Percentiles rank a stretch among this genome's conserved stretches.
phyloP scores from a whole-genome alignment of 2,797 vertebrate genomes.

The Cyclopterus lumpus region DNA sequence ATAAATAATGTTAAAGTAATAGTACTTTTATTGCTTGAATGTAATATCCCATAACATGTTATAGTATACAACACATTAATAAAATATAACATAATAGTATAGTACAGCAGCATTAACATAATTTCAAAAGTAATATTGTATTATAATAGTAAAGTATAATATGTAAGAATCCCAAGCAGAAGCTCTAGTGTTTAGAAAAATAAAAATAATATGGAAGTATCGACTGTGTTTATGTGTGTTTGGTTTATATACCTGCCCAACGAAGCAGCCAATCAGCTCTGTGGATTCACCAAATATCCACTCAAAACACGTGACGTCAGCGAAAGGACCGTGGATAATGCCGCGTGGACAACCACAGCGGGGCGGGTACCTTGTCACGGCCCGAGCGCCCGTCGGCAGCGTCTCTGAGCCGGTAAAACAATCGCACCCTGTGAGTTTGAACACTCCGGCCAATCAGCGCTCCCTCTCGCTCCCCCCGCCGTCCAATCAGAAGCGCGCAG shows the following conservation, averaged over 20 bases:
- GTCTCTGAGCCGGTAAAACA: accelerated
- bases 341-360: not conserved
- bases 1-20: too few relatives aligned
- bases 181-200: too few relatives aligned
- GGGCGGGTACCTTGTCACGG: not conserved
- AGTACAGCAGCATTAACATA: too few relatives aligned
- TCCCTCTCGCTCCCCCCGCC: not conserved
- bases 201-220: too few relatives aligned
- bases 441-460: constrained; percentile 72
- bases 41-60: not conserved
- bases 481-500: constrained; percentile 74
- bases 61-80: not conserved
- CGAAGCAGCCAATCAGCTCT: constrained; percentile 63
- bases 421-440: constrained; percentile 35
- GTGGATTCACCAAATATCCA: constrained; percentile 17
- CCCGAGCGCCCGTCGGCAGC: not conserved
- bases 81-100: too few relatives aligned
- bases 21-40: not conserved
- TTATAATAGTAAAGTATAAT: too few relatives aligned
- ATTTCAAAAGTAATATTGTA: too few relatives aligned
- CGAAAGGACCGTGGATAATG: not conserved
- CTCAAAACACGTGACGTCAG: constrained; percentile 50
- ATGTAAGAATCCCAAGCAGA: too few relatives aligned
- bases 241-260: not conserved
- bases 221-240: not conserved